Evolutionary conservation across 1,140 invertebrate species (phyloP).

Genomic region (Trichonephila clavipes): DNA sequence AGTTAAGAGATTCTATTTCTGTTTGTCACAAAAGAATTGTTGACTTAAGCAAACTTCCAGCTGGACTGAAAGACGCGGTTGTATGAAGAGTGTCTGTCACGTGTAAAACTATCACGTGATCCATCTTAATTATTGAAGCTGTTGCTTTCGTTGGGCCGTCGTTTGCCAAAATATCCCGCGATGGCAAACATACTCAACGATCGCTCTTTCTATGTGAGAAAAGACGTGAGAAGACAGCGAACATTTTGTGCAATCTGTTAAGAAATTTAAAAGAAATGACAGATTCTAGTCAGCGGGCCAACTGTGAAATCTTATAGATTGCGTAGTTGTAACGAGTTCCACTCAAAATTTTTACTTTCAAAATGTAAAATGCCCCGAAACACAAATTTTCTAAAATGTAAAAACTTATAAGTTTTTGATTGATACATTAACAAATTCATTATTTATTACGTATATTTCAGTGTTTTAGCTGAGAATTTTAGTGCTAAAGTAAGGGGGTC

Average conservation of each 20-base stretch:
- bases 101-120: not conserved
- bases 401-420: no score
- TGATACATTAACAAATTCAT: no score
- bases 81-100: not conserved
- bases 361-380: no score
- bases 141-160: not conserved
- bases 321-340: no score
- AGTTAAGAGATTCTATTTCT: conserved; percentile 31
- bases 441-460: no score
- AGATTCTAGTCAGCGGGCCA: not conserved
- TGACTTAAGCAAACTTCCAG: conserved; percentile 28
- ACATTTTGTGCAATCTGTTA: not conserved
- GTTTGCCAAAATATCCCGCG: conserved; percentile 10
- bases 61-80: not conserved
- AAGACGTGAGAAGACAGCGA: not conserved
- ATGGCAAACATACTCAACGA: not conserved
- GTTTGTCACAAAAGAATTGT: conserved; percentile 37
- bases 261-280: not conserved
- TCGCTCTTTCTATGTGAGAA: not conserved
- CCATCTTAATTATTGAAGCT: conserved; percentile 30
- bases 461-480: no score
- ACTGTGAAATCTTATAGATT: no score
- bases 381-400: no score
- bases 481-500: no score
- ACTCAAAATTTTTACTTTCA: no score